Evolutionary conservation across 2,888 invertebrate genomes (phyloP).

Genomic region (Rhingia campestris): DNA sequence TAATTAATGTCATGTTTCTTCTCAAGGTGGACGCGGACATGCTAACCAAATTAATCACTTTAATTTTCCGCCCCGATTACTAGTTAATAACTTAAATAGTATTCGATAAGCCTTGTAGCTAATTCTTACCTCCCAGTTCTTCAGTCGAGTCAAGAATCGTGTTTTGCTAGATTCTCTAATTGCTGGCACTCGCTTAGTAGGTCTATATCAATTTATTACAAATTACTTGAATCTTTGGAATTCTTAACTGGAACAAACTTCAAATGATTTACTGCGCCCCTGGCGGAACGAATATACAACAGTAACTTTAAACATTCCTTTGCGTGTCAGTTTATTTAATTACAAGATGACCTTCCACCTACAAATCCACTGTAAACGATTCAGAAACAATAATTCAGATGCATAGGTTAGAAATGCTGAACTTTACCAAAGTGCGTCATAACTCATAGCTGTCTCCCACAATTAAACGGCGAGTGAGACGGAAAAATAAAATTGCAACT

Average conservation of each 20-base stretch:
- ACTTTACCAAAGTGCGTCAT: constrained; percentile 40
- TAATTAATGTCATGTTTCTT: constrained; percentile 52
- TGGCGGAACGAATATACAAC: constrained; percentile 7
- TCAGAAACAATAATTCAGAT: constrained; percentile 10
- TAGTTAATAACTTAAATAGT: constrained; percentile 20
- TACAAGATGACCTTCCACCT: constrained; percentile 53
- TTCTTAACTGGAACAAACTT: constrained; percentile 50
- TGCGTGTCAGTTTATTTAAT: constrained; percentile 30
- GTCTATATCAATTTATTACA: constrained; percentile 35
- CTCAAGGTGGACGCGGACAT: constrained; percentile 37
- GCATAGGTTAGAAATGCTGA: constrained; percentile 5
- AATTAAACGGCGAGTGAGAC: neutral
- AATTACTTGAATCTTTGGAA: constrained; percentile 31
- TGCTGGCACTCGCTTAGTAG: constrained; percentile 20
- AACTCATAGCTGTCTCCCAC: constrained; percentile 32
- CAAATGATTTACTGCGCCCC: constrained; percentile 14
- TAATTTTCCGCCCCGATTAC: constrained; percentile 2
- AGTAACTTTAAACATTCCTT: constrained; percentile 27
- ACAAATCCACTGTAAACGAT: constrained; percentile 54
- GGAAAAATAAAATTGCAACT: constrained; percentile 11
- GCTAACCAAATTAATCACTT: constrained; percentile 27
- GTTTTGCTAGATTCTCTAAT: constrained; percentile 35
- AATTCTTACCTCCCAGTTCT: constrained; percentile 18
- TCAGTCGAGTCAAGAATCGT: constrained; percentile 4
- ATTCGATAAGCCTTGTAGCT: constrained; percentile 8